Percentiles rank a stretch among this genome's conserved stretches.
Evolutionary conservation across 1,140 invertebrate genomes (phyloP).

Genomic region (Eumeta japonica): DNA sequence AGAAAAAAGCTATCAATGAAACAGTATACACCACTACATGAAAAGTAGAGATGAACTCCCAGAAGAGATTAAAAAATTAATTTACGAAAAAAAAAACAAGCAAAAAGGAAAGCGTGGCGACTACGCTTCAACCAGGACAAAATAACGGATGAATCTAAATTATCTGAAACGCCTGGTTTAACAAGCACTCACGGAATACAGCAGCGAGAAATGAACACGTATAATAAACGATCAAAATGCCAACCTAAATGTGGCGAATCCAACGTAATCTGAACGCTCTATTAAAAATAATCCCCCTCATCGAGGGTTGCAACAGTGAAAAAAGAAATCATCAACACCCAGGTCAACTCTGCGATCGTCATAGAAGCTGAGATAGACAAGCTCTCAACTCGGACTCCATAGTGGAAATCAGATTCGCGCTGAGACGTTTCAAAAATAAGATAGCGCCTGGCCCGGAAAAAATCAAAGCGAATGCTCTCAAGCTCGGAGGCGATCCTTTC

Average conservation of each 20-base stretch:
- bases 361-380: constrained; percentile 3
- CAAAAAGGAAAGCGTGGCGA: too few species aligned
- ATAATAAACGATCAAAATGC: too few species aligned
- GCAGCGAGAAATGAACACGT: too few species aligned
- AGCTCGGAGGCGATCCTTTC: constrained; percentile 4
- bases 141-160: too few species aligned
- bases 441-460: constrained; percentile 7
- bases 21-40: constrained; percentile 4
- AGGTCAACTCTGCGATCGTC: constrained; percentile 5
- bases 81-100: neutral
- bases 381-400: neutral
- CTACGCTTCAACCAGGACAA: too few species aligned
- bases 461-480: too few species aligned
- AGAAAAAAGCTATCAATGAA: constrained; percentile 3
- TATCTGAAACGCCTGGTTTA: too few species aligned
- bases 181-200: too few species aligned
- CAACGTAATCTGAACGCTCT: neutral
- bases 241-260: constrained; percentile 6
- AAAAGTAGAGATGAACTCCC: neutral
- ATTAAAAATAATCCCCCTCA: neutral
- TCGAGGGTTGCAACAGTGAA: neutral
- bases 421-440: constrained; percentile 6
- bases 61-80: too few species aligned
- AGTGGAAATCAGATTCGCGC: neutral
- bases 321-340: constrained; percentile 4